These are phyloP conservation scores for Dermochelys coriacea DNA, from an alignment of 2,797 vertebrate genomes.

Conservation along the genomic window DNA sequence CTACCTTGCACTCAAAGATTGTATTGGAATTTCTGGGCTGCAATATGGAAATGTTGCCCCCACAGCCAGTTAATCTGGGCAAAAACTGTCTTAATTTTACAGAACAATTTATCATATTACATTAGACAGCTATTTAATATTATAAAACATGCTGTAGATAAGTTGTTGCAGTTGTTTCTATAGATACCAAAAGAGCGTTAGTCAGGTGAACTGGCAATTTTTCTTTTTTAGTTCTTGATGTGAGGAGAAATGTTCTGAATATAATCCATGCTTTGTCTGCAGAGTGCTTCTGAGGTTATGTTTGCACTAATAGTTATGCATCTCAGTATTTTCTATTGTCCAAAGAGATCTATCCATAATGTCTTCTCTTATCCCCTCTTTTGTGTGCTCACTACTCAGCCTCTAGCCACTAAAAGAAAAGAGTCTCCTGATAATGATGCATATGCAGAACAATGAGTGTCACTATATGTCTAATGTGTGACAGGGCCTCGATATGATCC, in stretches of 20 bases:
- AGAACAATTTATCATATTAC: slow-evolving; percentile 8
- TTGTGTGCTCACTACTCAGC: not conserved
- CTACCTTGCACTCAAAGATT: not conserved
- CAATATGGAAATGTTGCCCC: slow-evolving; percentile 6
- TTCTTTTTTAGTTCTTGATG: slow-evolving; percentile 41
- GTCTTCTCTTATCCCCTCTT: not conserved
- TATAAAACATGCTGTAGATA: not conserved
- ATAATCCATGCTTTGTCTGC: slow-evolving; percentile 13
- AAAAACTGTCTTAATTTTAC: slow-evolving; percentile 57
- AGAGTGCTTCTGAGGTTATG: not conserved
- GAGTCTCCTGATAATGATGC: fast-evolving
- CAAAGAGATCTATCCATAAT: not conserved
- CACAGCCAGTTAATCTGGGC: slow-evolving; percentile 14
- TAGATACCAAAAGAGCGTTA: slow-evolving; percentile 14
- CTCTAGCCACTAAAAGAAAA: not conserved
- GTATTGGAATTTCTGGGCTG: fast-evolving
- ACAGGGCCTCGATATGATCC: fast-evolving
- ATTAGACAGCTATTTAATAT: slow-evolving; percentile 15
- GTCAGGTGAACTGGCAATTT: slow-evolving; percentile 12
- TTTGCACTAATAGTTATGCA: not conserved
- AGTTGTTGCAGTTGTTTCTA: slow-evolving; percentile 36
- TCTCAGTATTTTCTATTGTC: not conserved
- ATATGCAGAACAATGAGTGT: fast-evolving
- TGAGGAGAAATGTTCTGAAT: slow-evolving; percentile 53
- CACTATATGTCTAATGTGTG: not conserved